Conservation (phyloP, 2,113 vertebrate genomes). For the Heteronetta atricapilla region DNA sequence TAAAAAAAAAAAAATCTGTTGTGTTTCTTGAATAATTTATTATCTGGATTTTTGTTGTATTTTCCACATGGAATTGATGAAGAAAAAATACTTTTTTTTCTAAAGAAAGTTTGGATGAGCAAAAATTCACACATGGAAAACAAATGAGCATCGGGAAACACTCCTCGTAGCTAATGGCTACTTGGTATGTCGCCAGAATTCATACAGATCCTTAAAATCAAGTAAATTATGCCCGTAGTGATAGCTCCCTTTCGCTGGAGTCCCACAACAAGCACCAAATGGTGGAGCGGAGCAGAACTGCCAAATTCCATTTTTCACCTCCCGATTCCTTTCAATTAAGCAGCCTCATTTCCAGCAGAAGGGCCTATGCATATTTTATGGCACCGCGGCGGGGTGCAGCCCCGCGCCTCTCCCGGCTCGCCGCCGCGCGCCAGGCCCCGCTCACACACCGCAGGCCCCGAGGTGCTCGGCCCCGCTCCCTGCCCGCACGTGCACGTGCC, state of each 20-base stretch:
- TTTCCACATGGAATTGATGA: slow-evolving; percentile 52
- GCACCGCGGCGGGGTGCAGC: not conserved
- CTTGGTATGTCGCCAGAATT: slow-evolving; percentile 31
- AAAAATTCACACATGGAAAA: slow-evolving; percentile 45
- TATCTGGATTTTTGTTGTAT: slow-evolving; percentile 52
- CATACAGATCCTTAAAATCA: slow-evolving; percentile 40
- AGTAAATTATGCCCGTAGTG: slow-evolving; percentile 25
- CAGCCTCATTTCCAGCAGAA: not conserved
- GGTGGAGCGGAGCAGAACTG: not conserved
- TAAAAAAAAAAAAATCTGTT: not conserved
- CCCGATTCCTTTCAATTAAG: slow-evolving; percentile 38
- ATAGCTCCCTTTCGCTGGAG: slow-evolving; percentile 11
- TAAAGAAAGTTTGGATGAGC: not conserved
- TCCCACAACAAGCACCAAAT: slow-evolving; percentile 24
- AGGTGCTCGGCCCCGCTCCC: too few species aligned
- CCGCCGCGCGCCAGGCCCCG: rapidly evolving
- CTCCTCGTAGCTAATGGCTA: slow-evolving; percentile 1
- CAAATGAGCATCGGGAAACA: slow-evolving; percentile 37
- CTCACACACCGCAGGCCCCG: too few species aligned
- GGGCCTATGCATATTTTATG: not conserved
- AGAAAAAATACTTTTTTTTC: not conserved
- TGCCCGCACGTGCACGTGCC: rapidly evolving
- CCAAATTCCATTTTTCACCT: slow-evolving; percentile 60
- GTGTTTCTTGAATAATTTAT: slow-evolving; percentile 50
- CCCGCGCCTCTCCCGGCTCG: too few species aligned